Base-by-base conservation (phyloP, 2,888 invertebrate species). In the Acanthosepion pharaonis region DNA sequence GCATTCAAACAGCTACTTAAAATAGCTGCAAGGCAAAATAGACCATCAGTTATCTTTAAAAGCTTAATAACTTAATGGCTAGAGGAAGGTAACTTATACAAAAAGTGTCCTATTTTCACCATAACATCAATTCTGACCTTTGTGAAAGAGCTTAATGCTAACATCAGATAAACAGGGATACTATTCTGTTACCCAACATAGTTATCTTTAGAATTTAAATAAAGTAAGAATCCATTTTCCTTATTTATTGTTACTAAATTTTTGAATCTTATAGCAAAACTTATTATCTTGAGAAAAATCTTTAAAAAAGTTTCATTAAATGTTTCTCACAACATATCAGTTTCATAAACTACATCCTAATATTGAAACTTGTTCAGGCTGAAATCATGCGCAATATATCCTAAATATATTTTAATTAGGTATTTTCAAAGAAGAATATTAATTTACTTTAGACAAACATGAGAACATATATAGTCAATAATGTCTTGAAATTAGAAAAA, bases 51-150 rank as follows among this genome's bases (percentile, higher is more conserved):
- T 78, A 78, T 78, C 78, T 78, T 78, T 78, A 78, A 78, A 78
- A 78, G 78, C 78, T 78, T 78, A 78, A 78, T 78, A 78, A 78
- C 78, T 78, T 78, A 78, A 78, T 78, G n/a, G 78, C 78, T 78
- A n/a, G n/a, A 78, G 78, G n/a, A 78, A 78, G 78, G 78, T 78
- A 78, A n/a, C n/a, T 78, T 11, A 11, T 11, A n/a, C 23, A n/a
- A 78, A n/a, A n/a, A 78, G 78, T 78, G 78, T n/a, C 78, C 78
- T 78, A 78, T 78, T 78, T 78, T 15, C 78, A 78, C n/a, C 78
- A 78, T 78, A 78, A 33, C 78, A 78, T 33, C 5, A 78, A 78
- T 78, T 78, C 33, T 78, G 78, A 78, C 78, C 78, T 78, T 78
- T 78, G 78, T 15, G 5, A 78, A 33, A 78, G n/a, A 78, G 78